Evolutionary conservation across 2,797 vertebrate species (phyloP), one percentile per base, ranked within the genome.

Genomic region (Mus caroli): DNA sequence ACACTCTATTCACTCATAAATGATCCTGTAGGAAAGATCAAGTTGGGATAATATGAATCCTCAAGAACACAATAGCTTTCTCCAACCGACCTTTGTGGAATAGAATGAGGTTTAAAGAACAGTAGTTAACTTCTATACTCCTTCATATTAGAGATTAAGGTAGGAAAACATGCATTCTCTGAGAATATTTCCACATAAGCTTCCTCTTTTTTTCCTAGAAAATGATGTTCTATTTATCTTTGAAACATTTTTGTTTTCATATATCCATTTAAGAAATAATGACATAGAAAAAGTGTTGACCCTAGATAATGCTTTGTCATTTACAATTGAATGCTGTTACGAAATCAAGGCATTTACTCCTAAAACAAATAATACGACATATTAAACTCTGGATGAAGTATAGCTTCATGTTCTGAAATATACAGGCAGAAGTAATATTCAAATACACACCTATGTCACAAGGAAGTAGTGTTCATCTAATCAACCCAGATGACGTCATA

Each of bases 251-350:
- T 88, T 69, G 43, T 93, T 85, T 17, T 97, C 84, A 58, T 37
- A 52, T 94, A 94, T 83, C 64, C 92, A 34, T 92, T 97, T 97
- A 97, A 97, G 67, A 97, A 58, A 91, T 88, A 96, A 95, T 76
- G 37, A 62, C 93, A 1, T 91, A 43, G 78, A 67, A 93, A 60
- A 69, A 94, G 94, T 84, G 7, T 64, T 88, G 12, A 84, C 34
- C 62, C 11, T 95, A 54, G 4, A 77, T 97, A 96, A 94, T 52
- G 0, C 46, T 90, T 97, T 98, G 34, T 40, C 75, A 52, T 56
- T 87, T 50, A 52, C 69, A 97, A 90, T 88, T 88, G 94, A 97
- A 96, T 91, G 94, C 3, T 19, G 52, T 64, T 91, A 6, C 67
- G 73, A 96, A 97, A 19, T 0, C 15, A 91, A 87, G 11, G 2